Conservation (phyloP, 2,797 vertebrate genomes). For the Numenius phaeopus region DNA sequence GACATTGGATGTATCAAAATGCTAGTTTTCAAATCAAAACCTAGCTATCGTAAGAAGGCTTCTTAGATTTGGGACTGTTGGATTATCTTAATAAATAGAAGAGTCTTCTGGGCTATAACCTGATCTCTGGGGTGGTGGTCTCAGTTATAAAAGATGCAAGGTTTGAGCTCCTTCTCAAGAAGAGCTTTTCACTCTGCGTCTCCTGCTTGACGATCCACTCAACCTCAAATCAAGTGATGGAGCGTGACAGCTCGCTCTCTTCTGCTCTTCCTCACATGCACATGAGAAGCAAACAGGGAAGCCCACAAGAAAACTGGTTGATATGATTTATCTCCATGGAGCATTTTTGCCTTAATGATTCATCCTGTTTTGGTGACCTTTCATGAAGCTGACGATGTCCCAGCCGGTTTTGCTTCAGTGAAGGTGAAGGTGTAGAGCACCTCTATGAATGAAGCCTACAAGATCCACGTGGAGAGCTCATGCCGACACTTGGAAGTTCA, state of each 20-base stretch:
- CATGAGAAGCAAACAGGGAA: background rate
- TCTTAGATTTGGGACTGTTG: background rate
- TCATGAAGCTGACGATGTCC: background rate
- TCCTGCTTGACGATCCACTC: background rate
- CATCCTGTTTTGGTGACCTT: background rate
- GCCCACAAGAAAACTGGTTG: background rate
- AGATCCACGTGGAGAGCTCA: background rate
- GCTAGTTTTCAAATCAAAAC: background rate
- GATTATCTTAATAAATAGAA: background rate
- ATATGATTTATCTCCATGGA: background rate
- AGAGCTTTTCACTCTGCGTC: background rate
- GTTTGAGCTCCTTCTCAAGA: background rate
- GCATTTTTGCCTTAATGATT: background rate
- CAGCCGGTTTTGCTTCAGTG: background rate
- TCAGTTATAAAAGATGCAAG: background rate
- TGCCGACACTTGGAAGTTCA: background rate
- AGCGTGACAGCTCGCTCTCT: background rate
- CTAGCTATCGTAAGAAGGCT: background rate
- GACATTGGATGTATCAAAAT: background rate
- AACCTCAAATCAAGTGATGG: background rate
- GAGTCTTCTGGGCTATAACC: background rate
- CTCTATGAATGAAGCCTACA: accelerated
- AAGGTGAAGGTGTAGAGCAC: background rate
- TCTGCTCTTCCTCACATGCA: background rate
- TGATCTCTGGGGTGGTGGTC: background rate